phyloP scores from a whole-genome alignment of 1,140 invertebrate genomes.

The Latrodectus geometricus region DNA sequence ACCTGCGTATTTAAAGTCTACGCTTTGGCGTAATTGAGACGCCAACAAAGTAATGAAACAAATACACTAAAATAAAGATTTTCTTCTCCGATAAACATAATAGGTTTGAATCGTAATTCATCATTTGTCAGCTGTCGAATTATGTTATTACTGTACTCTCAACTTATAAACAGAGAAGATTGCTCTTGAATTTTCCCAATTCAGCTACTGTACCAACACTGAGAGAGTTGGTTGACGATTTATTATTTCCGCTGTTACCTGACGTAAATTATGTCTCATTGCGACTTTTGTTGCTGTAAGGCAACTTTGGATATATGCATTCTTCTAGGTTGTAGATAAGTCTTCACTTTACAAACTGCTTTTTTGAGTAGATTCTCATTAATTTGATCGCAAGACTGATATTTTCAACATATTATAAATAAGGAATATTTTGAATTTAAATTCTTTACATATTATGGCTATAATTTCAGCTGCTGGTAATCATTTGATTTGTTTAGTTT shows the following conservation, averaged over 20 bases:
- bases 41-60: conserved; percentile 4
- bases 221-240: conserved; percentile 24
- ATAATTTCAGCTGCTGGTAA: no score
- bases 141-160: conserved; percentile 51
- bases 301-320: neutral
- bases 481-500: no score
- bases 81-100: conserved; percentile 27
- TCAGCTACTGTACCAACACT: neutral
- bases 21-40: conserved; percentile 57
- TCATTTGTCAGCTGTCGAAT: conserved; percentile 54
- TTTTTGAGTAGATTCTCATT: neutral
- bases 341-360: neutral
- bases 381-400: neutral
- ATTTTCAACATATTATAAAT: neutral
- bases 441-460: no score
- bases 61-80: conserved; percentile 49
- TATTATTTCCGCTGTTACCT: conserved; percentile 47
- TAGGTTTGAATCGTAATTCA: conserved; percentile 35
- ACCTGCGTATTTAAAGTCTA: neutral
- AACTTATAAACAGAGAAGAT: conserved; percentile 10
- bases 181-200: conserved; percentile 5
- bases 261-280: neutral
- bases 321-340: neutral
- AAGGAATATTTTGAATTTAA: neutral
- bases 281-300: neutral